Evolutionary conservation across 2,888 invertebrate species (phyloP), one percentile per base, ranked within the genome.

Genomic region (Mylabris sibirica): DNA sequence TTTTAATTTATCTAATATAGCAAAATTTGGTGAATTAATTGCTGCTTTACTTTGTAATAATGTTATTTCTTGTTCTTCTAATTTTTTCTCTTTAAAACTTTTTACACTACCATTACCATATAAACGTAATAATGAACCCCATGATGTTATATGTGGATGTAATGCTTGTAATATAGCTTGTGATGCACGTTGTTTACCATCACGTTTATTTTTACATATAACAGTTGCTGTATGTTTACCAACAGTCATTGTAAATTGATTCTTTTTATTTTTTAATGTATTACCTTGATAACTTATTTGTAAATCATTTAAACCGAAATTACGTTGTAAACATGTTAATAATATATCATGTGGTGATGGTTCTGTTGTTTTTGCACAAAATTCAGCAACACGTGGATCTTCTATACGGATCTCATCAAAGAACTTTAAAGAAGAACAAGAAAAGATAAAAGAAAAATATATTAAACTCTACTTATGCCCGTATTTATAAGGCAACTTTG

Each of bases 301-400:
- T 60, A 95, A 90, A 84, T 97, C 95, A 41, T 93, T 94, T 70
- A 96, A 89, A 38, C 98, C 97, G 84, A 94, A 96, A 87, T 98
- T 98, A 74, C 97, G 87, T 82, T 96, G 93, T 69, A 98, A 87
- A 81, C 98, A 98, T 5, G 97, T 98, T 60, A 96, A 87, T 65
- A 99, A 87, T 73, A 98, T 94, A 76, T 96, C 94, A 87, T 96
- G 98, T 0, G 99, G 99, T 11, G 95, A 93, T 0, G 97, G 97
- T 85, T 98, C 98, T 61, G 97, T 97, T 0, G 97, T 95, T 84
- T 96, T 96, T n/a, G 93, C 93, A 85, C 98, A 98, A 84, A 98
- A 93, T 85, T 98, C 97, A 59, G 94, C 91, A 34, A 99, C 95
- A 74, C 98, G 90, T 0, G 97, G 96, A 88, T 99, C 98, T 82